A percentile compares a stretch with the other conserved stretches of the same genome.
Evolutionary conservation across 30 jellyfish, hydroid and myxozoan genomes (phyloP).

Genomic region (Catostylus mosaicus): DNA sequence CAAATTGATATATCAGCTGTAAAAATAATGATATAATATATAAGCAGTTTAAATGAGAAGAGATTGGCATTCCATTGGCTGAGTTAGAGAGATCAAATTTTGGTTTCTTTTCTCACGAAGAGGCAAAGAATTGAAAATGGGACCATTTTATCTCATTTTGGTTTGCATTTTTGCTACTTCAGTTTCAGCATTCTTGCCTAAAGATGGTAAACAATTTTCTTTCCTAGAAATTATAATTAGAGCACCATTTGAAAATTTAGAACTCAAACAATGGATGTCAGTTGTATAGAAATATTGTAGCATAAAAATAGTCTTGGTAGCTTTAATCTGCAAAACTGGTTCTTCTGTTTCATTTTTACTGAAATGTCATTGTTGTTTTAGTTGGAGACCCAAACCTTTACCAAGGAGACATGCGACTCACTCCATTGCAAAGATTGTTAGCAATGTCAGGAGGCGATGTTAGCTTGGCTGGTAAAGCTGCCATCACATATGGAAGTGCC

Average conservation of each 20-base stretch:
- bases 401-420: slow-evolving; percentile 91
- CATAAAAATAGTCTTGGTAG: background rate
- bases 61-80: background rate
- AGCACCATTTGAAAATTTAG: too few species aligned
- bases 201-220: slow-evolving; percentile 13
- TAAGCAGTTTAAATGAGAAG: background rate
- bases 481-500: slow-evolving; percentile 65
- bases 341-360: background rate
- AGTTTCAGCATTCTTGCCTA: slow-evolving; percentile 19
- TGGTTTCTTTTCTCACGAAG: background rate
- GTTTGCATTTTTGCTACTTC: background rate
- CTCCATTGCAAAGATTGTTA: slow-evolving; percentile 75
- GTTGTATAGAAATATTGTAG: background rate
- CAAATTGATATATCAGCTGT: background rate
- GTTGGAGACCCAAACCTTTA: slow-evolving; percentile 72
- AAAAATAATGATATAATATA: background rate
- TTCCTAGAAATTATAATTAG: too few species aligned
- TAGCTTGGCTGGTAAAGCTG: slow-evolving; percentile 65
- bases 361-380: too few species aligned
- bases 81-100: background rate
- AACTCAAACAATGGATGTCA: too few species aligned
- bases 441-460: slow-evolving; percentile 91
- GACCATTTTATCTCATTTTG: background rate
- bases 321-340: too few species aligned
- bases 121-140: too few species aligned